Evolutionary conservation across 2,113 vertebrate genomes (phyloP), one percentile per base, ranked within the genome.

Genomic region (Elephantulus edwardii): DNA sequence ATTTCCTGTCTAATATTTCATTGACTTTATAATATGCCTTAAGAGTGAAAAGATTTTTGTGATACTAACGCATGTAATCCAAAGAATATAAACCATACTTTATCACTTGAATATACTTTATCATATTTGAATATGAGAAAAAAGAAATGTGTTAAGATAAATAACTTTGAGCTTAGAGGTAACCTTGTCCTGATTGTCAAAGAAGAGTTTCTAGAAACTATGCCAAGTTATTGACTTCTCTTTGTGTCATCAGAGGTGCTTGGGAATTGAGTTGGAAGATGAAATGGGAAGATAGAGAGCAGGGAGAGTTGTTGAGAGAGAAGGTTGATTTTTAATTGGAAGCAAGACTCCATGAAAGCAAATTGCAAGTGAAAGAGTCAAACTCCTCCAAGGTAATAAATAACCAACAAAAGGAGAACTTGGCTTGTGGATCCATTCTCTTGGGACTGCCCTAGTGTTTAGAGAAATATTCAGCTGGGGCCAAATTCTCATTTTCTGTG

Each of bases 271-370:
- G 5, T 14, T 12, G 3, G 50, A 72, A 38, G 77, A 74, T 50
- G 35, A 84, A 88, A 46, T 64, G 86, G 28, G 14, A 60, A 28
- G 58, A 77, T 4, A 26, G 60, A 83, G 28, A 70, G 19, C 20
- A 24, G 30, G 30, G 50, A 72, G 42, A 44, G n/a, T 48, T 64
- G 38, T 38, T 62, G 24, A 92, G 10, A 89, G 28, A 72, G 8
- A 82, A 62, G 48, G 70, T 95, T 94, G 91, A 84, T 72, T 93
- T 94, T 92, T 60, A 87, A 89, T 92, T 82, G 40, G 79, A 72
- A 83, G 30, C 42, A 81, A 89, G 87, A 72, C 22, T 92, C 42
- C 28, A 54, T 54, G 70, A 78, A 95, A 48, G 38, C 75, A 83
- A n/a, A 74, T 20, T 46, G 26, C 60, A 93, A 26, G 40, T 64